Evolutionary conservation across 92 coral and sea anemone species (phyloP), one percentile per base, ranked within the genome.

Genomic region (Chrysogorgia sp.): DNA sequence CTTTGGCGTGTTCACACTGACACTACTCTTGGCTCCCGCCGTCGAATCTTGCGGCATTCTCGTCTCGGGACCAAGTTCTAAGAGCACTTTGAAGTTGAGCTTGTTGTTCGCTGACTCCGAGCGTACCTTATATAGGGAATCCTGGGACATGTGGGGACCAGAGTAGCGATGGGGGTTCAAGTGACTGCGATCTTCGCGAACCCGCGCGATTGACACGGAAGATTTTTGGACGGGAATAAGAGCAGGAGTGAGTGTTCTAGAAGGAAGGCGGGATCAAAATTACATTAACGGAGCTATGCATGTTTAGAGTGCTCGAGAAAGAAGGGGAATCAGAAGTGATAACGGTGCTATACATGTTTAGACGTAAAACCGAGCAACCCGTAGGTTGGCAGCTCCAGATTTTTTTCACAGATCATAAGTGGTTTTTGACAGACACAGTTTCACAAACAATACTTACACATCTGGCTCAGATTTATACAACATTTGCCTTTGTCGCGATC

Each of bases 61-160:
- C 7, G 84, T 57, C 57, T 86, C 86, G 10, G 90, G 90, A 24
- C 90, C 90, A 15, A 86, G 71, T 63, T 86, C 90, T 25, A 86
- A 56, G 31, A 86, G 40, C 74, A 59, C 57, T 19, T 59, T 62
- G 58, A 76, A 76, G 40, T 76, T 62, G n/a, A 76, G 49, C 53
- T 53, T 71, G 34, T 71, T 71, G 34, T 71, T 71, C 23, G 78
- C 63, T 0, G 78, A 50, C 49, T 71, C 78, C 7, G 78, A 71
- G 37, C 78, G 34, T 12, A 71, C 78, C 23, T 71, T 71, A 49
- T 71, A 71, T 29, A 71, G 33, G 21, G 78, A 71, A 7, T 71
- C 78, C 22, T 71, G 78, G 43, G 63, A 58, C 63, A 71, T 15
- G 8, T 71, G 78, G 22, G 78, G 29, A 40, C 78, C 78, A 4